phyloP scores from a whole-genome alignment of 1,140 invertebrate genomes.

The Aphelenchoides fujianensis region DNA sequence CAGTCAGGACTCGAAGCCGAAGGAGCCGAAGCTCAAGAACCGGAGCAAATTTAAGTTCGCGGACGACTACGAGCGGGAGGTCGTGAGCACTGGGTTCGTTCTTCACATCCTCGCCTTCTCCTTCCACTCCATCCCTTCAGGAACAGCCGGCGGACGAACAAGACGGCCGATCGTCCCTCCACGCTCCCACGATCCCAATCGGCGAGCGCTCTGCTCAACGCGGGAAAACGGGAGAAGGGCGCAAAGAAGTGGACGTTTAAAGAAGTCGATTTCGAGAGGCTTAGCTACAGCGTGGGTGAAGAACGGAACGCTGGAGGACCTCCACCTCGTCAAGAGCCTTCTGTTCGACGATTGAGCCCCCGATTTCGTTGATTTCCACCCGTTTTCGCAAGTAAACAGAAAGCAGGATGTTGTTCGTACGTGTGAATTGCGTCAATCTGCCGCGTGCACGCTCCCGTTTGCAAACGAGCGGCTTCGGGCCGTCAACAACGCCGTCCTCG shows the following conservation, averaged over 20 bases:
- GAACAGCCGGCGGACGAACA: not conserved
- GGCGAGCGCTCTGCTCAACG: not conserved
- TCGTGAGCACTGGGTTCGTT: not conserved
- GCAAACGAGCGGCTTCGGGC: too few relatives aligned
- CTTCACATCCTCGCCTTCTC: too few relatives aligned
- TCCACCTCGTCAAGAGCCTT: not conserved
- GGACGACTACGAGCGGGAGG: not conserved
- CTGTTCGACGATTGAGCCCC: not conserved
- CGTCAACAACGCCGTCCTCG: too few relatives aligned
- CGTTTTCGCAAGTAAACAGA: conserved; percentile 6
- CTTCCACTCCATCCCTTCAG: not conserved
- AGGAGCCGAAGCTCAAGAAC: conserved; percentile 4
- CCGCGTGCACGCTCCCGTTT: too few relatives aligned
- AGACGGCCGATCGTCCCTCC: not conserved
- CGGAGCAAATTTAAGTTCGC: conserved; percentile 15
- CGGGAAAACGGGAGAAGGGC: not conserved
- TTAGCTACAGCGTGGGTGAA: conserved; percentile 7
- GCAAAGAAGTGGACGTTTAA: not conserved
- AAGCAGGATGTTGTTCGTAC: too few relatives aligned
- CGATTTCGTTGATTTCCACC: too few relatives aligned
- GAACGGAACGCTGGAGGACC: not conserved
- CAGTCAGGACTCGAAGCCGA: not conserved
- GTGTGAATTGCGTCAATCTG: too few relatives aligned
- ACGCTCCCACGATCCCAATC: not conserved
- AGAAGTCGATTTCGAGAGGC: not conserved